Evolutionary conservation across 2,888 invertebrate species (phyloP), one percentile per base, ranked within the genome.

Genomic region (Scaptomyza polygonia): DNA sequence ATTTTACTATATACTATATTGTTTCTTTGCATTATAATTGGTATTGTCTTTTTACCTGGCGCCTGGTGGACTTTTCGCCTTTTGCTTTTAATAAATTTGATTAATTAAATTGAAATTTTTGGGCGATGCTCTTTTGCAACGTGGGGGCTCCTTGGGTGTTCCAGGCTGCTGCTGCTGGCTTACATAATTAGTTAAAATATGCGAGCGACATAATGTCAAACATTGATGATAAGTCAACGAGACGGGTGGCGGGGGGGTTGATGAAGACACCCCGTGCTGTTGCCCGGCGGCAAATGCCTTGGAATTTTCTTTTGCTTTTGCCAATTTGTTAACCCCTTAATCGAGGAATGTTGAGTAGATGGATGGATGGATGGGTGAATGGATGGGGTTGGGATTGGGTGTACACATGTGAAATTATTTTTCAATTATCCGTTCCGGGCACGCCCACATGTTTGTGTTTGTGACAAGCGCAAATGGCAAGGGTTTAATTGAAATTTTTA

Each of bases 151-250:
- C 32, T 30, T 6, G 48, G n/a, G 9, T 14, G 12, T 25, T 21
- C 18, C 30, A 21, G 42, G 25, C 12, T 18, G 63, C 16, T 18
- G 63, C 16, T 45, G 32, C 53, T 59, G 56, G 18, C 53, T 64
- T 56, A 51, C 62, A 59, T 81, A 84, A 84, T 84, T 86, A 86
- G 77, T 79, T 72, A 84, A 81, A 86, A 84, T 85, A 83, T 82
- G 70, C 42, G 62, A 59, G 51, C 67, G 77, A 77, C 67, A 48
- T 59, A 66, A 27, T 54, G 73, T 64, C 72, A 72, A 76, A 67
- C 54, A 64, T 61, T 54, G 63, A 48, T 39, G 45, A 39, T 43
- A 32, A 18, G 21, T 39, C 2, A 34, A 14, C 11, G 0, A 36
- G 14, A 16, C n/a, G n/a, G n/a, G 40, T 21, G 14, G 0, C 8